A percentile compares a stretch with the other conserved stretches of the same genome.
Evolutionary conservation across 64 coral and sea anemone genomes (phyloP).

Genomic region (Dendronephthya gigantea): DNA sequence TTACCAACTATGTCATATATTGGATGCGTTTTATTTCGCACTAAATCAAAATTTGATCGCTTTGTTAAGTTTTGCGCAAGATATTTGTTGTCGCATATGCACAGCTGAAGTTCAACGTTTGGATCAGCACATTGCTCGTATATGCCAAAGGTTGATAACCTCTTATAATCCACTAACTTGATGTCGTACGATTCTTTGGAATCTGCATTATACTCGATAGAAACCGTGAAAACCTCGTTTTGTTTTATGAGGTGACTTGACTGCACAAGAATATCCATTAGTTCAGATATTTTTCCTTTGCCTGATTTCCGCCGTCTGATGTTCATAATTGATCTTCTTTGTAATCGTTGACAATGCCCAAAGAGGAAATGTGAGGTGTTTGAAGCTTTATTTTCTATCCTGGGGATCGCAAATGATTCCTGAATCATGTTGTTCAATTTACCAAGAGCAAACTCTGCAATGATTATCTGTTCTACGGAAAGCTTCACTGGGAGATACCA

Average conservation of each 20-base stretch:
- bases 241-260: conserved; percentile 21
- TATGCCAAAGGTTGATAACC: conserved; percentile 29
- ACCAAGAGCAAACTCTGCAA: background rate
- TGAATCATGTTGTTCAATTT: background rate
- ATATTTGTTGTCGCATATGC: background rate
- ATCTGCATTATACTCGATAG: background rate
- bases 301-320: conserved; percentile 1
- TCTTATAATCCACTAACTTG: conserved; percentile 27
- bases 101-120: conserved; percentile 33
- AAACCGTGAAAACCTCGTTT: conserved; percentile 14
- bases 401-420: background rate
- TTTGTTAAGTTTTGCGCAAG: background rate
- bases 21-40: no score
- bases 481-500: background rate
- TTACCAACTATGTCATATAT: no score
- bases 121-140: conserved; percentile 41
- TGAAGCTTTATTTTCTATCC: background rate
- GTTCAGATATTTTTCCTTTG: background rate
- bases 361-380: background rate
- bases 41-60: background rate
- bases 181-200: background rate
- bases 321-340: conserved; percentile 11
- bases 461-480: background rate
- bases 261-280: conserved; percentile 1
- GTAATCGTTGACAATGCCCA: conserved; percentile 33